Conservation (phyloP, 1,140 invertebrate species). For the Hylaeus anthracinus region DNA sequence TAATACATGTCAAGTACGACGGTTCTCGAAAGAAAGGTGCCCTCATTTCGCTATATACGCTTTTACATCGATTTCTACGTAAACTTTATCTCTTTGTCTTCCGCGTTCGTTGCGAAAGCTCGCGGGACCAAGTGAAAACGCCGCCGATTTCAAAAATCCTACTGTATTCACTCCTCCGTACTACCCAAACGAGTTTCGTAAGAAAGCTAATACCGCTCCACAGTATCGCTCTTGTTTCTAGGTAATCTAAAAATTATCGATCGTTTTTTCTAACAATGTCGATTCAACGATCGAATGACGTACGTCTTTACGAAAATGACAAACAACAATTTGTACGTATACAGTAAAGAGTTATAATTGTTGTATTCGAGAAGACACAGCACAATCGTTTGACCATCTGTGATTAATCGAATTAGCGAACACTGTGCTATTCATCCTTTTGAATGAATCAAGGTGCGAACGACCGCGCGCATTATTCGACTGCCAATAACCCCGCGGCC, state of each 20-base stretch:
- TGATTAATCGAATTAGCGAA: too few species aligned
- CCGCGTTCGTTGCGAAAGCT: not conserved
- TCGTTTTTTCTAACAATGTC: too few species aligned
- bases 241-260: too few species aligned
- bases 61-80: not conserved
- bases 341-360: too few species aligned
- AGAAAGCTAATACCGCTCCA: not conserved
- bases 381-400: too few species aligned
- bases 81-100: not conserved
- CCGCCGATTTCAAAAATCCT: constrained; percentile 10
- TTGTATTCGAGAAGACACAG: too few species aligned
- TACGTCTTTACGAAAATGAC: too few species aligned
- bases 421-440: constrained; percentile 2
- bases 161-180: not conserved
- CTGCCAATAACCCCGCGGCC: constrained; percentile 53
- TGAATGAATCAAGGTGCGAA: constrained; percentile 33
- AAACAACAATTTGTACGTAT: too few species aligned
- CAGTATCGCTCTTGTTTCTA: not conserved
- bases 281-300: too few species aligned
- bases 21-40: not conserved
- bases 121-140: not conserved
- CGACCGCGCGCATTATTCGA: not conserved
- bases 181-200: constrained; percentile 2
- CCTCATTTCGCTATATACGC: not conserved
- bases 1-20: too few species aligned